Evolutionary conservation across 1,140 invertebrate genomes (phyloP).

Genomic region (Micrasema longulum): DNA sequence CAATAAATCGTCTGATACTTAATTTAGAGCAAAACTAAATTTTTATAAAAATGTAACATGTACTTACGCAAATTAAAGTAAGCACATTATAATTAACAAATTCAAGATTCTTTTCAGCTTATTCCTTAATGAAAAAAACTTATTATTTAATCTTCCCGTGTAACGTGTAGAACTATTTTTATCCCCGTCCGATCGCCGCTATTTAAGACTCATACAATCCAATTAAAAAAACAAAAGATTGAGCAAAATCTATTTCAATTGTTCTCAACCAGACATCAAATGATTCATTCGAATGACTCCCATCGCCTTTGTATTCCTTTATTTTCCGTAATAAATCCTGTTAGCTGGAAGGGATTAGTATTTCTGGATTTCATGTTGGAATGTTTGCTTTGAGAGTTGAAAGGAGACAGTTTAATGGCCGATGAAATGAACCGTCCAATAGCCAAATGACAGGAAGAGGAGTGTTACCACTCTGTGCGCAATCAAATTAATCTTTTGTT

Average conservation of each 20-base stretch:
- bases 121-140: no score
- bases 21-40: no score
- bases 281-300: slow-evolving; percentile 10
- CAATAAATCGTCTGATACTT: no score
- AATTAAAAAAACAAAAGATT: no score
- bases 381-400: slow-evolving; percentile 17
- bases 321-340: slow-evolving; percentile 6
- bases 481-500: slow-evolving; percentile 31
- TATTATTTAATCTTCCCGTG: no score
- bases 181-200: no score
- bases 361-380: slow-evolving; percentile 1
- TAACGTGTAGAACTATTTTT: no score
- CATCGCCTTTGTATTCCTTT: slow-evolving; percentile 19
- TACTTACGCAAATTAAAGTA: no score
- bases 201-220: no score
- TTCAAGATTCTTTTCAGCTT: no score
- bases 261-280: slow-evolving; percentile 3
- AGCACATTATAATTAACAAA: no score
- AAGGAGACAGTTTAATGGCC: slow-evolving; percentile 16
- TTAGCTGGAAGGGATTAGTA: slow-evolving; percentile 12
- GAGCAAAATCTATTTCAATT: slow-evolving; percentile 24
- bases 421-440: not conserved
- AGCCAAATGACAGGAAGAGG: slow-evolving; percentile 26
- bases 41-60: no score
- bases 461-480: not conserved